A percentile compares a stretch with the other conserved stretches of the same genome.
Conservation (phyloP, 2,888 invertebrate species). For the Tinea semifulvella region DNA sequence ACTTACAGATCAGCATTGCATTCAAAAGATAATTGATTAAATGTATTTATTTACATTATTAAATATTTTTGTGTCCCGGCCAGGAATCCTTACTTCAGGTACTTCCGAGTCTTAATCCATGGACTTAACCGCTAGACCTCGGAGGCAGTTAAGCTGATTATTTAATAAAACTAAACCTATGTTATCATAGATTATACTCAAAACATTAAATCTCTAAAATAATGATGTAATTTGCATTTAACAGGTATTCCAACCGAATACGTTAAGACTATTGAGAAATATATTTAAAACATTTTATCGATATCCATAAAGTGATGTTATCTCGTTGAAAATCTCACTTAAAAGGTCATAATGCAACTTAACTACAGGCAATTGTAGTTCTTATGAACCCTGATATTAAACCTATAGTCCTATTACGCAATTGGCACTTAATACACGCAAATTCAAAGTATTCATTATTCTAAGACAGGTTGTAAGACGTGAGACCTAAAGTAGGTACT, state of each 20-base stretch:
- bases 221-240: background rate
- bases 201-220: no score
- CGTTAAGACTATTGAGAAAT: background rate
- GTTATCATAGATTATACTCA: no score
- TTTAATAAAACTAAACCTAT: no score
- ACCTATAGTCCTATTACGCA: background rate
- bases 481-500: no score
- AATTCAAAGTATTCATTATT: slow-evolving; percentile 5
- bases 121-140: no score
- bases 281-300: slow-evolving; percentile 8
- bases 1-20: no score
- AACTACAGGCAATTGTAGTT: background rate
- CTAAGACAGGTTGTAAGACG: slow-evolving; percentile 8
- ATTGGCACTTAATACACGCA: background rate
- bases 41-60: no score
- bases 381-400: background rate
- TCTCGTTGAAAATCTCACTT: background rate
- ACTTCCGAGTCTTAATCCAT: no score
- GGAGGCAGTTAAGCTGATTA: no score
- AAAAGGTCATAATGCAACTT: slow-evolving; percentile 1
- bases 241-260: background rate
- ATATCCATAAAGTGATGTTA: background rate
- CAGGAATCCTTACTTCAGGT: no score
- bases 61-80: no score
- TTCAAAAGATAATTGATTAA: no score